phyloP scores from a whole-genome alignment of 1,140 invertebrate species.

The Bombyx mandarina region DNA sequence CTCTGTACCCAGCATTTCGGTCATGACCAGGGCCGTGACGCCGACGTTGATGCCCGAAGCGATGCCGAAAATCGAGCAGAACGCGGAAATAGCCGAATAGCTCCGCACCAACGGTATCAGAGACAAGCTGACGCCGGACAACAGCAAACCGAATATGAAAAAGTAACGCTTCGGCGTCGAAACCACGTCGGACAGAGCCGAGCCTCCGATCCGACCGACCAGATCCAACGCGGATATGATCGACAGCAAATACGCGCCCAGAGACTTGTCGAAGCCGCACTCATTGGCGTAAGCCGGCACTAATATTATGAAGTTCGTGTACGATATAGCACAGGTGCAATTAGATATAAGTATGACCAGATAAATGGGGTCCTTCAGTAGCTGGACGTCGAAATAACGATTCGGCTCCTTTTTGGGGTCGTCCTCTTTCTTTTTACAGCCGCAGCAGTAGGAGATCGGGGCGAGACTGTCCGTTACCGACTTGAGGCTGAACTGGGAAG shows the following conservation, averaged over 20 bases:
- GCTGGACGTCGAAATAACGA: slow-evolving; percentile 83
- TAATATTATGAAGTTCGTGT: slow-evolving; percentile 88
- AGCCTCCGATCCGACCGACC: slow-evolving; percentile 85
- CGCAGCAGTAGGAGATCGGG: slow-evolving; percentile 56
- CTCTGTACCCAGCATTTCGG: slow-evolving; percentile 86
- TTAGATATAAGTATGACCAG: slow-evolving; percentile 87
- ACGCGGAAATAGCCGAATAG: slow-evolving; percentile 74
- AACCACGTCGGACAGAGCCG: slow-evolving; percentile 82
- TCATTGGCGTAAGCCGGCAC: slow-evolving; percentile 81
- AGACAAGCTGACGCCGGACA: slow-evolving; percentile 82
- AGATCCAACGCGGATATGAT: slow-evolving; percentile 85
- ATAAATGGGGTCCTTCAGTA: slow-evolving; percentile 84
- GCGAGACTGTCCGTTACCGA: slow-evolving; percentile 74
- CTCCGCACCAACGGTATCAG: slow-evolving; percentile 76
- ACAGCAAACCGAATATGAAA: slow-evolving; percentile 81
- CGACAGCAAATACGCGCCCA: slow-evolving; percentile 80
- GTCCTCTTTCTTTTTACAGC: slow-evolving; percentile 53
- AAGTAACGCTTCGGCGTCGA: slow-evolving; percentile 84
- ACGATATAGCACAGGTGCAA: slow-evolving; percentile 87
- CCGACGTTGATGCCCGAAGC: slow-evolving; percentile 90
- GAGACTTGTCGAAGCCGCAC: slow-evolving; percentile 78
- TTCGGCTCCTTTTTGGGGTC: slow-evolving; percentile 62
- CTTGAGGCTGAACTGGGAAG: slow-evolving; percentile 82
- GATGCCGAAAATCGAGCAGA: slow-evolving; percentile 83
- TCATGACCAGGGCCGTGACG: slow-evolving; percentile 88